Evolutionary conservation across 2,888 invertebrate genomes (phyloP).

Genomic region (Pimpla rufipes): DNA sequence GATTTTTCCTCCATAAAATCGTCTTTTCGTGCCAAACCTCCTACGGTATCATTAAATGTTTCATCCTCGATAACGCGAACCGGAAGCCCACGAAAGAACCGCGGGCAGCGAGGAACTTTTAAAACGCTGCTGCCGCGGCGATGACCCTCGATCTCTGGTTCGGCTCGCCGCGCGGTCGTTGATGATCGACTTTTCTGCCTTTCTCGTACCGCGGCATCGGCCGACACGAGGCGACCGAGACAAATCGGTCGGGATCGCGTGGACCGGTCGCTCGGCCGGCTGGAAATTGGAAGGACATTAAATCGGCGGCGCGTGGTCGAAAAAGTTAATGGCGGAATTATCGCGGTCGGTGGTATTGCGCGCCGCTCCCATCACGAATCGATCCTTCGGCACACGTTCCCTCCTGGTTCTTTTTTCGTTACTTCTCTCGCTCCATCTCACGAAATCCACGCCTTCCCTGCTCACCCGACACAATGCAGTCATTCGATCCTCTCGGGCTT

Average conservation of each 20-base stretch:
- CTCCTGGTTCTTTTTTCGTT: slow-evolving; percentile 27
- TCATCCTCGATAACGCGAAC: slow-evolving; percentile 45
- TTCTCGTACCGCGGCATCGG: slow-evolving; percentile 51
- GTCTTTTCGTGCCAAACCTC: background rate
- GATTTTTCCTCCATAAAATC: background rate
- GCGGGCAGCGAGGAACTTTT: slow-evolving; percentile 17
- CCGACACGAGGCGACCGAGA: slow-evolving; percentile 66
- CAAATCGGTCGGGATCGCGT: slow-evolving; percentile 60
- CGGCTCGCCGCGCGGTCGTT: slow-evolving; percentile 15
- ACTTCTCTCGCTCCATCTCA: slow-evolving; percentile 28
- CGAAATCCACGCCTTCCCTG: slow-evolving; percentile 45
- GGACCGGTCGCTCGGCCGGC: slow-evolving; percentile 37
- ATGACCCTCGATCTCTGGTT: slow-evolving; percentile 14
- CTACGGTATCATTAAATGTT: slow-evolving; percentile 57
- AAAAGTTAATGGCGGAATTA: slow-evolving; percentile 74
- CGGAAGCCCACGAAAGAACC: slow-evolving; percentile 58
- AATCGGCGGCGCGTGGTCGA: slow-evolving; percentile 67
- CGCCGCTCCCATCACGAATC: slow-evolving; percentile 66
- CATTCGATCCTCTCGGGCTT: background rate
- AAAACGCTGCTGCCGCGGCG: slow-evolving; percentile 6
- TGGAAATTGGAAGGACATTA: slow-evolving; percentile 71
- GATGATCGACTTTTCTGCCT: slow-evolving; percentile 52
- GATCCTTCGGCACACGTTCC: slow-evolving; percentile 65
- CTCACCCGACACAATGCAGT: slow-evolving; percentile 26
- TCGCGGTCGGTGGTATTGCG: slow-evolving; percentile 73